Base-by-base conservation (phyloP, 2,888 invertebrate genomes). In the Lymantria dispar region DNA sequence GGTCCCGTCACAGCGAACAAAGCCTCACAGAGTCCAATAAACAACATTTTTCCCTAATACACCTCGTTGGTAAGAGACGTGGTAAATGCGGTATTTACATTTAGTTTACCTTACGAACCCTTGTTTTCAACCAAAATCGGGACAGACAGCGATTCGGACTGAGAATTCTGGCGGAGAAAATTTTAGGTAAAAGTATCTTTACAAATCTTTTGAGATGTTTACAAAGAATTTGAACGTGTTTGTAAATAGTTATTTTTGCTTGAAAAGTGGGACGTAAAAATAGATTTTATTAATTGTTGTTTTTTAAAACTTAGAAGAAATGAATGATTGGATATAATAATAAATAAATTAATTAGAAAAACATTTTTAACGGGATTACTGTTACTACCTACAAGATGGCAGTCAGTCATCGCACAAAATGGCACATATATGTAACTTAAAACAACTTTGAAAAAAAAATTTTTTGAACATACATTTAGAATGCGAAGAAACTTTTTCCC, bases 61-160 rank as follows among this genome's bases (percentile, higher is more conserved):
- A 43, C 44, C 41, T 8, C 38, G 41, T 54, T 45, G 3, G 11
- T 52, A 50, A 55, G 50, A 46, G 44, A 52, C 51, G 48, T 50
- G 43, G 54, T 60, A 46, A 48, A 48, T 52, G 48, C 22, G 58
- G 52, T 62, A 69, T 69, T 66, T 64, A 61, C 61, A 66, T 68
- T 66, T 58, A 48, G 45, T 50, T 52, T 44, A 39, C 13, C 10
- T 50, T 30, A 22, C 45, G 38, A 49, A 68, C 67, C 71, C 68
- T 64, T 62, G 64, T 67, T 64, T 62, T 54, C 54, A 46, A 39
- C 44, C 63, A 30, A 40, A 45, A 67, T 62, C 67, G 68, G 49
- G 56, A 64, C 58, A 62, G 52, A 53, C 52, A 53, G 51, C n/a
- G 43, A 58, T 71, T 64, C 55, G 41, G 10, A 15, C 52, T 60